Conservation (phyloP, 2,888 invertebrate genomes). For the Apotomis betuletana region DNA sequence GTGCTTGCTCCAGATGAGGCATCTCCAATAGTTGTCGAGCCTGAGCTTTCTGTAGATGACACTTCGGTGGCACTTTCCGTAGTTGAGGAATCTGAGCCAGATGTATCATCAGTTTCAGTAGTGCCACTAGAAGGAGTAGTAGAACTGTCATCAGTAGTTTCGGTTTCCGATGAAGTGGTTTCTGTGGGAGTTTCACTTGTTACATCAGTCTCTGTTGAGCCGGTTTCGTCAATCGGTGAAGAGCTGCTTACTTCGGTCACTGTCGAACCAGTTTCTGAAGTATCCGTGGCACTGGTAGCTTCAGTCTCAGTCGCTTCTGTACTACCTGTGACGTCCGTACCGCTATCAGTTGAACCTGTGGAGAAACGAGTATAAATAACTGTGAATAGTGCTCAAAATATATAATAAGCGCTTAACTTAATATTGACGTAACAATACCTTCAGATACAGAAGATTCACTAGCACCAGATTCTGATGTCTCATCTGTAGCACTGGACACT, state of each 20-base stretch:
- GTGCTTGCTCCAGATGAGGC: constrained; percentile 9
- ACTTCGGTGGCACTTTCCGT: constrained; percentile 17
- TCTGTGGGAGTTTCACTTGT: constrained; percentile 8
- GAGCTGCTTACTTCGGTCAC: constrained; percentile 32
- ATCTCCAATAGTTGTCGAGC: not conserved
- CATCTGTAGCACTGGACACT: not conserved
- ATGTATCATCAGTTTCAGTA: constrained; percentile 31
- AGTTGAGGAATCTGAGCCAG: constrained; percentile 14
- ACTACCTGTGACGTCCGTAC: constrained; percentile 1
- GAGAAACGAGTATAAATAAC: not conserved
- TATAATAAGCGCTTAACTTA: not conserved
- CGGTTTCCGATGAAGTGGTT: constrained; percentile 25
- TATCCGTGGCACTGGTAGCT: not conserved
- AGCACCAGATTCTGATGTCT: not conserved
- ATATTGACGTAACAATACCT: not conserved
- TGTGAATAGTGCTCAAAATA: no score
- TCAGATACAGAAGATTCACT: not conserved
- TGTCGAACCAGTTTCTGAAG: constrained; percentile 36
- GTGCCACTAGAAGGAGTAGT: constrained; percentile 40
- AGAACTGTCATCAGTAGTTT: constrained; percentile 29
- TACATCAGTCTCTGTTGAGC: constrained; percentile 22
- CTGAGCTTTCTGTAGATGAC: constrained; percentile 14
- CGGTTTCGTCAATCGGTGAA: constrained; percentile 5
- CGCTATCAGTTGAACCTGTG: not conserved
- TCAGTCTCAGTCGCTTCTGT: constrained; percentile 12